These are phyloP conservation scores for Isaurus tuberculatus DNA, from an alignment of 92 coral and sea anemone species.

Conservation along the genomic window DNA sequence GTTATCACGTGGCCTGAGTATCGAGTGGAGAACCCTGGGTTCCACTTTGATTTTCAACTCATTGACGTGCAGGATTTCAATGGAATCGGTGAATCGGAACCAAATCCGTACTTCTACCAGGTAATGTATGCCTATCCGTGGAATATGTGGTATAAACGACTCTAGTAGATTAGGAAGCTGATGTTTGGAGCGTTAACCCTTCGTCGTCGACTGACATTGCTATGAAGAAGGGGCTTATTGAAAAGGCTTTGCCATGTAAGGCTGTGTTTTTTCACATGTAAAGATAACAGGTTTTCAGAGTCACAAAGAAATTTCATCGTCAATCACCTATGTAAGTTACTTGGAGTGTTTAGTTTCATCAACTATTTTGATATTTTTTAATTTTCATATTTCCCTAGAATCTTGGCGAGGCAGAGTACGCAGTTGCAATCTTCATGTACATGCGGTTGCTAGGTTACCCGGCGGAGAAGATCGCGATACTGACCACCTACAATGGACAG, in stretches of 20 bases:
- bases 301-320: too few relatives aligned
- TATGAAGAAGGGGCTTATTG: too few relatives aligned
- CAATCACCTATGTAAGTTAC: too few relatives aligned
- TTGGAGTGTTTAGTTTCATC: too few relatives aligned
- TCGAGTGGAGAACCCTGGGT: conserved; percentile 96
- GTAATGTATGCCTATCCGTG: too few relatives aligned
- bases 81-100: conserved; percentile 98
- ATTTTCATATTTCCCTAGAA: conserved; percentile 61
- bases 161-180: too few relatives aligned
- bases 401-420: conserved; percentile 98
- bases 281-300: too few relatives aligned
- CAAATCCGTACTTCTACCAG: conserved; percentile 99
- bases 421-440: conserved; percentile 99
- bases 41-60: conserved; percentile 91
- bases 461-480: conserved; percentile 94
- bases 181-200: too few relatives aligned
- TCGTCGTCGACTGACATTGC: too few relatives aligned
- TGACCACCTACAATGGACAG: conserved; percentile 98
- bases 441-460: conserved; percentile 98
- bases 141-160: too few relatives aligned
- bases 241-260: too few relatives aligned
- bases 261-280: too few relatives aligned
- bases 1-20: conserved; percentile 96
- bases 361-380: neutral
- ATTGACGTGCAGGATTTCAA: conserved; percentile 96